Percentiles rank a stretch among this genome's conserved stretches.
Evolutionary conservation across 2,888 invertebrate genomes (phyloP).

Genomic region (Bombyx huttoni): DNA sequence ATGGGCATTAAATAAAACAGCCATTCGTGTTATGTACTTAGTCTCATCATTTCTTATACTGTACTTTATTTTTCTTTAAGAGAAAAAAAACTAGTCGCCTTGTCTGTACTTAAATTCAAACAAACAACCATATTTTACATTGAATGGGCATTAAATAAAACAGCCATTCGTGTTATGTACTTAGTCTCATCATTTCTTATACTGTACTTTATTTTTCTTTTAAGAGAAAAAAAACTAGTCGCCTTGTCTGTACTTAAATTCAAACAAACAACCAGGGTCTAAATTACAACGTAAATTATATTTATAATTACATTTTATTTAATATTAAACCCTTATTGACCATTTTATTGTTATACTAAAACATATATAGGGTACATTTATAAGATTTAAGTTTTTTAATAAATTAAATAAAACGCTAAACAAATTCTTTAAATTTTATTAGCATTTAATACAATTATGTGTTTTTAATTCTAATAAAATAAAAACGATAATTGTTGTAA

Average conservation of each 20-base stretch:
- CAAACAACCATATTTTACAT: too few species aligned
- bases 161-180: too few species aligned
- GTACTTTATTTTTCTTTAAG: not conserved
- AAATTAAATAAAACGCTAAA: not conserved
- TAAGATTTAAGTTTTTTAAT: not conserved
- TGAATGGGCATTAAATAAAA: too few species aligned
- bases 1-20: too few species aligned
- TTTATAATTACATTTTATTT: not conserved
- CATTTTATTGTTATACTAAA: not conserved
- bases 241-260: not conserved
- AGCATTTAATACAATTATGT: not conserved
- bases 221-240: not conserved
- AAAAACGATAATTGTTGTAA: not conserved
- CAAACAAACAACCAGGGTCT: not conserved
- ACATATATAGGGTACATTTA: not conserved
- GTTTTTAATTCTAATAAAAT: not conserved
- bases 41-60: too few species aligned
- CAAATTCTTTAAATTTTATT: slow-evolving; percentile 1
- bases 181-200: too few species aligned
- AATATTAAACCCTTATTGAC: too few species aligned
- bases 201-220: not conserved
- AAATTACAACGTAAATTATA: not conserved
- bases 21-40: too few species aligned
- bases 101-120: not conserved
- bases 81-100: not conserved